Evolutionary conservation across 2,113 vertebrate species (phyloP), one percentile per base, ranked within the genome.

Genomic region (Phrynocephalus versicolor): DNA sequence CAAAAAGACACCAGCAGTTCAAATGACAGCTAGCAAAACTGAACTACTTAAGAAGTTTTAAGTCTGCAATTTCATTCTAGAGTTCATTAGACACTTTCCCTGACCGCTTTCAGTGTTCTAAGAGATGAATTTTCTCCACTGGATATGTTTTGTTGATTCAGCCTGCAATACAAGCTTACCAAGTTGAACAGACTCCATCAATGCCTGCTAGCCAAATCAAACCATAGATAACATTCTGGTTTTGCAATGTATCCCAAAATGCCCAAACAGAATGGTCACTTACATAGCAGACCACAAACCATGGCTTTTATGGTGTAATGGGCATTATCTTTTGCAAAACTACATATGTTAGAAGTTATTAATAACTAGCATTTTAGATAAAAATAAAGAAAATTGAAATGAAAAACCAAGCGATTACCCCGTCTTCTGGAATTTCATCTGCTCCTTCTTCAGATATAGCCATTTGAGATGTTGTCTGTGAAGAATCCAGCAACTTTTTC

Each of bases 401-500:
- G 71, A 35, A 87, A 89, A 92, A 51, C n/a, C 0, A 6, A 77
- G 64, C 2, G 86, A 41, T 94, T 92, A 96, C 95, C 89, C 95
- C 92, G 15, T 93, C 80, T 57, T 75, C 25, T 6, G 1, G 14
- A n/a, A 93, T 88, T 82, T 91, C 91, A 30, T 65, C 65, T 51
- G 30, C 5, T 15, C 6, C 81, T 93, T 79, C 85, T n/a, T 92
- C 18, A 27, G 87, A 65, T 83, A 25, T 85, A 82, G 60, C 0
- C 21, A 70, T 14, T 72, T n/a, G 55, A 70, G 79, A 82, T 64
- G 65, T 74, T 37, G 21, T 27, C 69, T 91, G 51, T 2, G 92
- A 92, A 79, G 79, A 21, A 65, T 94, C 84, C 88, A 99, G 92
- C 39, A 98, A 89, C 19, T 87, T 96, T 91, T 96, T 97, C 16